Evolutionary conservation across 1,140 invertebrate species (phyloP).

Genomic region (Zeugodacus cucurbitae): DNA sequence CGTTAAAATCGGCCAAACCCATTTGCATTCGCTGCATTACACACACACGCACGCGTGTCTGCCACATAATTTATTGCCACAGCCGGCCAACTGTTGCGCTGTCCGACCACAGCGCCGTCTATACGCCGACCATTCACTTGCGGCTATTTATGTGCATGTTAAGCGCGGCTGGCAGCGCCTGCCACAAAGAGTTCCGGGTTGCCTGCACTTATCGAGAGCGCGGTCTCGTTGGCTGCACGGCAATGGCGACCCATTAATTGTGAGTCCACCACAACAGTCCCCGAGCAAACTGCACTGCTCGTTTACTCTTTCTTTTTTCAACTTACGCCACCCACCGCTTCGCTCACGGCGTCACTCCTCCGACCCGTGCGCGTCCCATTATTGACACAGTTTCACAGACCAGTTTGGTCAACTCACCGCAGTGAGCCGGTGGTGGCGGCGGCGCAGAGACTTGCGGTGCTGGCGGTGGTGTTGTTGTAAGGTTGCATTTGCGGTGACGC

Average conservation of each 20-base stretch:
- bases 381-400: conserved; percentile 27
- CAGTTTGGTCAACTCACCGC: conserved; percentile 14
- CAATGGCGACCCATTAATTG: conserved; percentile 6
- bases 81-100: neutral
- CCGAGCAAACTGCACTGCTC: neutral
- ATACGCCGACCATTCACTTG: neutral
- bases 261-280: neutral
- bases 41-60: neutral
- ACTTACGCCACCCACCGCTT: neutral
- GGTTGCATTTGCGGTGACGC: neutral
- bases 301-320: neutral
- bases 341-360: neutral
- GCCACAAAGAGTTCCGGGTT: conserved; percentile 29
- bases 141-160: neutral
- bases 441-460: neutral
- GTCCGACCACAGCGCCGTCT: neutral
- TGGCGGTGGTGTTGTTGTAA: neutral
- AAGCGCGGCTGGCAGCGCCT: neutral
- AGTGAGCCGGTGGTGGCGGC: no score
- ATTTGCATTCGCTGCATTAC: neutral
- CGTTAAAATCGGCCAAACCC: neutral
- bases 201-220: neutral
- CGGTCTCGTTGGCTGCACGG: neutral
- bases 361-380: neutral
- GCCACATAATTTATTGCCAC: neutral